Percentiles rank a stretch among this genome's conserved stretches.
phyloP scores from a whole-genome alignment of 2,888 invertebrate genomes.

The Bimastos eiseni region DNA sequence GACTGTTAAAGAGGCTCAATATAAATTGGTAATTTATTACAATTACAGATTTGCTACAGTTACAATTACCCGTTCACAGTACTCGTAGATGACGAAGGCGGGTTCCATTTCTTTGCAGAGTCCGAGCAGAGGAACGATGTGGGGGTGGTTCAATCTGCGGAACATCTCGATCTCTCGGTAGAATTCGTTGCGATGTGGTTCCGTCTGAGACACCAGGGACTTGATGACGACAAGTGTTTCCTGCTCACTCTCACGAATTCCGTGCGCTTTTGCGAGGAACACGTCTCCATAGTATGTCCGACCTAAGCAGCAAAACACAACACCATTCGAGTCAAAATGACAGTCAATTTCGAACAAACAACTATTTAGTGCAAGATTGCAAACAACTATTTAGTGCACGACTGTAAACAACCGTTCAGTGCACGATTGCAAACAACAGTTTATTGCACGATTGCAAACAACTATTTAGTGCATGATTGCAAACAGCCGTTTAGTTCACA shows the following conservation, averaged over 20 bases:
- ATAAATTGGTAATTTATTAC: too few relatives aligned
- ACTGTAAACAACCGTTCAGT: too few relatives aligned
- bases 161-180: slow-evolving; percentile 86
- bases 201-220: slow-evolving; percentile 57
- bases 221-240: slow-evolving; percentile 61
- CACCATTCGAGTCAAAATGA: too few relatives aligned
- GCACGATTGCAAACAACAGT: too few relatives aligned
- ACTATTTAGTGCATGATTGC: too few relatives aligned
- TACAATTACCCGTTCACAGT: slow-evolving; percentile 81
- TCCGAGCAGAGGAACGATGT: slow-evolving; percentile 78
- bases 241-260: slow-evolving; percentile 60
- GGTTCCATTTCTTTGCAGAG: slow-evolving; percentile 77
- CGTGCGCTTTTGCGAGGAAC: slow-evolving; percentile 72
- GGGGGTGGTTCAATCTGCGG: slow-evolving; percentile 71
- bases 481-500: too few relatives aligned
- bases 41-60: neutral
- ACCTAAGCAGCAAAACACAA: slow-evolving; percentile 64
- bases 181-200: slow-evolving; percentile 70
- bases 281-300: slow-evolving; percentile 92
- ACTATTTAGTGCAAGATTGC: too few relatives aligned
- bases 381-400: too few relatives aligned
- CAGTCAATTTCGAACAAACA: too few relatives aligned
- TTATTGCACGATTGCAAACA: too few relatives aligned
- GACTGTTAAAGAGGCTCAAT: too few relatives aligned
- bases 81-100: slow-evolving; percentile 83